Evolutionary conservation across 2,797 vertebrate genomes (phyloP).

Genomic region (Lepus oiostolus): DNA sequence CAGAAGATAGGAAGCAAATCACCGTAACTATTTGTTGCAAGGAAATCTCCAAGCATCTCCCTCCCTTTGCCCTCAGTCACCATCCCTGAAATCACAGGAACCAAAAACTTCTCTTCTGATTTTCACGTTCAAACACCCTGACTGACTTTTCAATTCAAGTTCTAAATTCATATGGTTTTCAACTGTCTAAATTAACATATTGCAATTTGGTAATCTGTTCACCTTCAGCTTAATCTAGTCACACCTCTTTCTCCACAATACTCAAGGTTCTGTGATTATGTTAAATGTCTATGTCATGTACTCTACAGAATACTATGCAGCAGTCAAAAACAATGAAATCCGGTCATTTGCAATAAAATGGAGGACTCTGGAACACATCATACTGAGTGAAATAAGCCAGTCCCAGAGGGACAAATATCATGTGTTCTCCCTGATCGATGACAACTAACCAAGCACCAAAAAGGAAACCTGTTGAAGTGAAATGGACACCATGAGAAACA

Average conservation of each 20-base stretch:
- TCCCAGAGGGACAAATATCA: no score
- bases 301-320: no score
- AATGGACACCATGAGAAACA: no score
- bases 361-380: no score
- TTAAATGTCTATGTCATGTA: background rate
- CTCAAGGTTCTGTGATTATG: background rate
- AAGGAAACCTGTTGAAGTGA: no score
- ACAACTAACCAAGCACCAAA: no score
- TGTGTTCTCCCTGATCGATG: no score
- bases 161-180: constrained; percentile 1
- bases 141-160: constrained; percentile 5
- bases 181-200: constrained; percentile 13
- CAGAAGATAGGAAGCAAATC: background rate
- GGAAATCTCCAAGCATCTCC: background rate
- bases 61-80: background rate
- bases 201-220: background rate
- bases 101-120: background rate
- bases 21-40: background rate
- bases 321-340: no score
- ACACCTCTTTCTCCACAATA: background rate
- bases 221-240: background rate
- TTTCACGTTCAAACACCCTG: constrained; percentile 47
- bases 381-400: no score
- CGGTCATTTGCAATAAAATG: no score
- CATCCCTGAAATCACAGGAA: background rate